Conservation (phyloP, 2,113 vertebrate genomes). For the Centropus unirufus region DNA sequence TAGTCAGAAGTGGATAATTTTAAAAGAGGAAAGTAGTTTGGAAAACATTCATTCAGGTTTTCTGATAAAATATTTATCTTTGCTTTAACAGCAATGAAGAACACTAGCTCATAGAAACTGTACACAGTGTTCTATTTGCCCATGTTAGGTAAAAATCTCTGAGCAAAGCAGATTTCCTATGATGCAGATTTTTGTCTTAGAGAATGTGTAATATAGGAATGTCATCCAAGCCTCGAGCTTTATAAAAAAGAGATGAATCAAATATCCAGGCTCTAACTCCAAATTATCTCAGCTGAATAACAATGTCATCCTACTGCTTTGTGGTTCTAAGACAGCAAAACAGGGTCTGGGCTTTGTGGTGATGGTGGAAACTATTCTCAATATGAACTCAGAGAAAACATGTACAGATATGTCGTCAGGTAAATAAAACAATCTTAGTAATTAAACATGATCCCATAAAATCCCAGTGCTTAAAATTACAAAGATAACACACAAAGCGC, state of each 20-base stretch:
- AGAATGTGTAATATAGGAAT: background rate
- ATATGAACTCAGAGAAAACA: background rate
- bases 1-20: background rate
- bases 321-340: background rate
- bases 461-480: background rate
- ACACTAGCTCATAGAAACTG: background rate
- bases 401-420: background rate
- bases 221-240: background rate
- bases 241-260: background rate
- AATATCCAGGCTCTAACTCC: background rate
- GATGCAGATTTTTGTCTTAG: background rate
- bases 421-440: background rate
- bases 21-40: background rate
- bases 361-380: background rate
- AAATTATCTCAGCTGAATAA: background rate
- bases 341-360: background rate
- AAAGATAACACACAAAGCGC: background rate
- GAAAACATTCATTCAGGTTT: background rate
- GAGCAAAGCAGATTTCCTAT: background rate
- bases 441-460: background rate
- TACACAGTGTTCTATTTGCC: background rate
- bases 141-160: background rate
- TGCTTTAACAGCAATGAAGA: background rate
- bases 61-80: background rate
- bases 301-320: background rate